Base-by-base conservation (phyloP, 2,888 invertebrate species). In the Cryptops parisi region DNA sequence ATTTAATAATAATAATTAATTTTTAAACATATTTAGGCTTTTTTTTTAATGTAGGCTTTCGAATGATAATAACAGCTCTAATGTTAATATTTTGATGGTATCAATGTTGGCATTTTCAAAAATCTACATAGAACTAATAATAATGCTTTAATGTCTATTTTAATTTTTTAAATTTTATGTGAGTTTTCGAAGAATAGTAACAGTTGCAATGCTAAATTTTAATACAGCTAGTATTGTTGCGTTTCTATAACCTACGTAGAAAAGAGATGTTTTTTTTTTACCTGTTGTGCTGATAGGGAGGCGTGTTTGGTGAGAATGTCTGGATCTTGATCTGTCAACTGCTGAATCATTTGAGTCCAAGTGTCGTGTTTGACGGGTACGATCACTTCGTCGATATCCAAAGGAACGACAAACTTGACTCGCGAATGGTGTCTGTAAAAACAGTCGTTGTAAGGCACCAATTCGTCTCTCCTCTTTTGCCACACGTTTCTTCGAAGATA, bases 401-500 rank as follows among this genome's bases (percentile, higher is more conserved):
- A 68, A 9, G 83, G 81, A 25, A 83, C 70, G 19, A 82, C 70
- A 64, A 73, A 81, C 61, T 78, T 74, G 39, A 80, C 79, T 4
- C 61, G 72, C 60, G 74, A 69, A 50, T 82, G 68, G 68, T 81
- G 81, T 64, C 81, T 75, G 66, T 84, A 83, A 55, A 84, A 74
- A 64, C 84, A 84, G 65, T 83, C 82, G 66, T 84, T 84, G 67
- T 84, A 84, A 0, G 82, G 78, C 57, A 84, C 74, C 27, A 84
- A 70, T 64, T 84, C 84, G 68, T 82, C 73, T 53, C 76, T 77
- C 60, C 84, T 72, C 62, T 82, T 78, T 64, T 82, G 81, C 76
- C 82, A 83, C 33, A 76, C 63, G 58, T 75, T 70, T 23, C 68
- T 63, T 58, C 65, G 65, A 22, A 75, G 65, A 55, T 71, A 70